phyloP scores from a whole-genome alignment of 2,113 vertebrate genomes.

The Crotophaga sulcirostris region DNA sequence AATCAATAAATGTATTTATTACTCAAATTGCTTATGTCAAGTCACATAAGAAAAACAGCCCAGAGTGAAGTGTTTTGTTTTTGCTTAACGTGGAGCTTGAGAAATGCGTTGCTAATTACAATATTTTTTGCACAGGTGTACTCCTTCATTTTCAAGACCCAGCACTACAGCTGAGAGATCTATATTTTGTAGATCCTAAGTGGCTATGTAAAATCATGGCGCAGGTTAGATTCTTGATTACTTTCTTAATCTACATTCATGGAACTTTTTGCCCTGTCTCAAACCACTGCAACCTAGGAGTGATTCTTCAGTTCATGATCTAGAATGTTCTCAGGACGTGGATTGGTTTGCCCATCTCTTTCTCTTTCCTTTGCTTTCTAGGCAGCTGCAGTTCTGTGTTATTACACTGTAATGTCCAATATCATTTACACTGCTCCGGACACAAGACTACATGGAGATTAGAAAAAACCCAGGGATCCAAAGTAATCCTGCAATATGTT shows the following conservation, averaged over 20 bases:
- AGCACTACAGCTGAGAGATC: slow-evolving; percentile 87
- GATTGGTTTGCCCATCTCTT: background rate
- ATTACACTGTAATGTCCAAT: background rate
- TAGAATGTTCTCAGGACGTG: background rate
- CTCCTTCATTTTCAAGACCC: slow-evolving; percentile 96
- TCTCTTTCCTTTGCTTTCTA: background rate
- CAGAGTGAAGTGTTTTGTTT: background rate
- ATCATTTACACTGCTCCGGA: background rate
- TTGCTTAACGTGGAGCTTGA: background rate
- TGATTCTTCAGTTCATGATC: background rate
- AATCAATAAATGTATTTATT: background rate
- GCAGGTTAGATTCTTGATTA: slow-evolving; percentile 79
- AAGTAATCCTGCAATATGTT: background rate
- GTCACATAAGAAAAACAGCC: background rate
- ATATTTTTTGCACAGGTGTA: slow-evolving; percentile 79
- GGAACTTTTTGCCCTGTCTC: background rate
- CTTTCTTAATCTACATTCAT: background rate
- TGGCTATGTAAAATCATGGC: slow-evolving; percentile 96
- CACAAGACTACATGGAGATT: background rate
- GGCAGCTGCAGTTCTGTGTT: background rate
- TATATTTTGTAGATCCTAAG: slow-evolving; percentile 94
- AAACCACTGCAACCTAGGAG: background rate
- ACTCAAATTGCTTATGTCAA: background rate
- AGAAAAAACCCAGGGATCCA: background rate
- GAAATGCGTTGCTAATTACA: background rate